Evolutionary conservation across 2,113 vertebrate species (phyloP), one percentile per base, ranked within the genome.

Genomic region (Cephalopterus ornatus): DNA sequence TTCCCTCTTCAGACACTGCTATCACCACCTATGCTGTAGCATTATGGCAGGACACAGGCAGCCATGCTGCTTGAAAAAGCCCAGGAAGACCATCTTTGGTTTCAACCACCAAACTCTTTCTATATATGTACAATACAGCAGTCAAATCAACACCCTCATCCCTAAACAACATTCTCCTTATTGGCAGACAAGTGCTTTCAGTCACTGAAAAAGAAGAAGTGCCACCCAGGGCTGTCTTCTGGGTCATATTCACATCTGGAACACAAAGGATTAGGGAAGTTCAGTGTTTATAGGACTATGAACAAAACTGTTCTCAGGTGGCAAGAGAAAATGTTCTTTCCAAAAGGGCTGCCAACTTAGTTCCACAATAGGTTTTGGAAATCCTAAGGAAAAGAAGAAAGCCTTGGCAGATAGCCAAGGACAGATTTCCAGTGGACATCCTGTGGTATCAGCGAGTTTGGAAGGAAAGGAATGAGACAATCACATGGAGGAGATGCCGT

Each of bases 311-410:
- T 47, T 85, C 55, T 91, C 65, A 61, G 30, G 47, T 32, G 66
- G 68, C 5, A 6, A 79, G 22, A 90, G 37, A 76, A 79, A 85
- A 18, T 9, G 23, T 63, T 90, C 70, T 89, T 94, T 58, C 68
- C 73, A 85, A 72, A 49, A 74, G 26, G 52, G 68, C 77, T 90
- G 53, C 33, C 74, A 74, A 17, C 84, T 89, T 76, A 78, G 44
- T 83, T 89, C 77, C 95, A 78, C 10, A 2, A 87, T 20, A 77
- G 76, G 85, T 85, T 95, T 89, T 8, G 6, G 94, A 97, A 95
- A 91, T 92, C 89, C 62, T 41, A 92, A 71, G 30, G 83, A 92
- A 88, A 74, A 77, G 42, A 89, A 14, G 49, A 92, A 85, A 87
- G 55, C 83, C 79, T 56, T 13, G 21, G 92, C 91, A 83, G 49